Conservation (phyloP, 2,888 invertebrate species). For the Criorhina ranunculi region DNA sequence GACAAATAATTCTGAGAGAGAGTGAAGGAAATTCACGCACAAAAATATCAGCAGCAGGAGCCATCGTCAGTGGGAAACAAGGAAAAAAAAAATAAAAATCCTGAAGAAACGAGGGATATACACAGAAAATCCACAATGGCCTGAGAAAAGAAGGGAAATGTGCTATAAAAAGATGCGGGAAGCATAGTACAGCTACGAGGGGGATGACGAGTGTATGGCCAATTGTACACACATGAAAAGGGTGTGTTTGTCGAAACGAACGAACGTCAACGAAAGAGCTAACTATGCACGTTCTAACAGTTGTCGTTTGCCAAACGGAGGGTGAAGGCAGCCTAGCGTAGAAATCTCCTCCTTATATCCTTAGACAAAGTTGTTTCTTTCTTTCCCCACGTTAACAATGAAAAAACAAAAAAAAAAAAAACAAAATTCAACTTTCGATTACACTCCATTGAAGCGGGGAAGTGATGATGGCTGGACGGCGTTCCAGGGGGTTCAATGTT, state of each 20-base stretch:
- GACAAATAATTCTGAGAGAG: slow-evolving; percentile 71
- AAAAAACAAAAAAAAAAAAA: slow-evolving; percentile 19
- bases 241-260: slow-evolving; percentile 38
- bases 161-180: slow-evolving; percentile 58
- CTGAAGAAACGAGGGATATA: slow-evolving; percentile 45
- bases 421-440: slow-evolving; percentile 53
- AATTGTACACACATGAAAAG: slow-evolving; percentile 46
- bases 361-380: slow-evolving; percentile 28
- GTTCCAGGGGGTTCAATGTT: not conserved
- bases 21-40: slow-evolving; percentile 71
- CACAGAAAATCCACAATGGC: slow-evolving; percentile 39
- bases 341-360: slow-evolving; percentile 61
- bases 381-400: not conserved
- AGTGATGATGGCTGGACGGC: slow-evolving; percentile 22
- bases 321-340: slow-evolving; percentile 53
- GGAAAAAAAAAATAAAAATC: not conserved
- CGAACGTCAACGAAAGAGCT: slow-evolving; percentile 34
- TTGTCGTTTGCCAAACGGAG: slow-evolving; percentile 55
- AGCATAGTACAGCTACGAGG: slow-evolving; percentile 14
- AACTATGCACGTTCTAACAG: slow-evolving; percentile 34
- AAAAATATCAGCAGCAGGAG: slow-evolving; percentile 61
- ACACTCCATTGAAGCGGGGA: slow-evolving; percentile 55
- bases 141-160: slow-evolving; percentile 36
- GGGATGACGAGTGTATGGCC: slow-evolving; percentile 20
- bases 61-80: slow-evolving; percentile 63